These are phyloP conservation scores for Meandrina meandrites DNA, from an alignment of 92 coral and sea anemone species.

Conservation along the genomic window DNA sequence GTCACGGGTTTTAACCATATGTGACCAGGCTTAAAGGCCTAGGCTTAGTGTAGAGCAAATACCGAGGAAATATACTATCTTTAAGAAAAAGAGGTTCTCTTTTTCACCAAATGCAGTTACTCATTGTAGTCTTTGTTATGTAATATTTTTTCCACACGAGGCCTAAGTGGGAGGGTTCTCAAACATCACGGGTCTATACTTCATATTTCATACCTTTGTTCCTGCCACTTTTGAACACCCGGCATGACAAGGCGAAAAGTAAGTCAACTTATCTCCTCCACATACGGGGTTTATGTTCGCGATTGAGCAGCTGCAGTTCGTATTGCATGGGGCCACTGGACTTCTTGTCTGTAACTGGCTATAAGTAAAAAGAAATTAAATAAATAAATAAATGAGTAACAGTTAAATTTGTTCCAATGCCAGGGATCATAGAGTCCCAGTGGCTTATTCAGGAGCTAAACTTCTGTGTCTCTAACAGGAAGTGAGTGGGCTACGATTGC, in stretches of 20 bases:
- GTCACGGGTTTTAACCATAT: too few species aligned
- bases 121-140: too few species aligned
- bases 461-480: too few species aligned
- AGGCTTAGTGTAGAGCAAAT: too few species aligned
- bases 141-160: too few species aligned
- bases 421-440: not conserved
- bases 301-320: constrained; percentile 76
- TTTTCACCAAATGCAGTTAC: too few species aligned
- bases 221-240: constrained; percentile 55
- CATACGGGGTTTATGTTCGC: constrained; percentile 83
- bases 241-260: constrained; percentile 90
- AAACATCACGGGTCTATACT: not conserved
- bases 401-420: not conserved
- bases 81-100: too few species aligned
- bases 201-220: constrained; percentile 6
- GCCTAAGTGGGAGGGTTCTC: too few species aligned
- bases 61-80: too few species aligned
- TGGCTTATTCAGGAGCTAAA: not conserved
- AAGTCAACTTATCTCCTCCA: constrained; percentile 74
- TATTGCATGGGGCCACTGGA: constrained; percentile 64
- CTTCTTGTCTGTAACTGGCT: constrained; percentile 8
- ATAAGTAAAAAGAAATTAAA: not conserved
- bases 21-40: too few species aligned
- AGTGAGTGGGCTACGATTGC: too few species aligned
- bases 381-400: not conserved